A percentile compares a stretch with the other conserved stretches of the same genome.
phyloP scores from a whole-genome alignment of 2,113 vertebrate genomes.

The Lepus europaeus region DNA sequence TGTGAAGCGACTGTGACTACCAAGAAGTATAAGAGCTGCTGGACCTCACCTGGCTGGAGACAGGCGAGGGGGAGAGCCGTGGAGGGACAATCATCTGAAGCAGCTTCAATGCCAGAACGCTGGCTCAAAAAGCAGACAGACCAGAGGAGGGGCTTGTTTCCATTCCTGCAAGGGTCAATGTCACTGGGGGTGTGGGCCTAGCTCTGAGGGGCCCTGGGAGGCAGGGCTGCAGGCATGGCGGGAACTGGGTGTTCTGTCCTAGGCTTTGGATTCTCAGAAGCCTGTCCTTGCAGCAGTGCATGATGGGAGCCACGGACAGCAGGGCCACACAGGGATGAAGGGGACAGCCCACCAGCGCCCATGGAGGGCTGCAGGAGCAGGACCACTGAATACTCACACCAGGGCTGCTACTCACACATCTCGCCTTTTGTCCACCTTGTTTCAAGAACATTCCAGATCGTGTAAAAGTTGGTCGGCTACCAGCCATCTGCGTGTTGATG shows the following conservation, averaged over 20 bases:
- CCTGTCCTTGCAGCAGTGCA: not conserved
- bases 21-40: not conserved
- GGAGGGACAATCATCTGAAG: not conserved
- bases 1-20: not conserved
- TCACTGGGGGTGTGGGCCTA: rapidly evolving
- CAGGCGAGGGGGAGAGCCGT: rapidly evolving
- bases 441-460: not conserved
- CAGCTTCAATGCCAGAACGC: rapidly evolving
- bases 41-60: not conserved
- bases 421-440: not conserved
- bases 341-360: rapidly evolving
- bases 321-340: not conserved
- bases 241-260: not conserved
- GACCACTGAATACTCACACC: too few species aligned
- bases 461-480: not conserved
- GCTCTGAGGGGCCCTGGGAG: rapidly evolving
- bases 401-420: not conserved
- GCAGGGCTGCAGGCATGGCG: not conserved
- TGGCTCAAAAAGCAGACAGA: rapidly evolving
- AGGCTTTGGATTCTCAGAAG: not conserved
- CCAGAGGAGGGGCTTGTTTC: rapidly evolving
- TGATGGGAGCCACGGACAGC: not conserved
- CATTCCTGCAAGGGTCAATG: not conserved
- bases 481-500: not conserved
- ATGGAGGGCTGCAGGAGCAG: not conserved